Evolutionary conservation across 1,140 invertebrate genomes (phyloP).

Genomic region (Anastrepha obliqua): DNA sequence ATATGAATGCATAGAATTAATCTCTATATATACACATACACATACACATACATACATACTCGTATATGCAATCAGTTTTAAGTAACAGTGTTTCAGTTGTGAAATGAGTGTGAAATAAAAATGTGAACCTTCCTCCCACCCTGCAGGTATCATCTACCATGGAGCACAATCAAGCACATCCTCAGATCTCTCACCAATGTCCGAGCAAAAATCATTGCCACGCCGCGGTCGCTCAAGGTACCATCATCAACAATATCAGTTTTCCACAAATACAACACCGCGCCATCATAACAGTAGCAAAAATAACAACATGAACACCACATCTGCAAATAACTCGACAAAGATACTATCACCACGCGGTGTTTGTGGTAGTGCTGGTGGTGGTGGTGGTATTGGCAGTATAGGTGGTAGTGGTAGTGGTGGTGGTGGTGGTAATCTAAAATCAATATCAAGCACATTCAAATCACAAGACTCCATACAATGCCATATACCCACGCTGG

Average conservation of each 20-base stretch:
- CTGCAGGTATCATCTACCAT: constrained; percentile 83
- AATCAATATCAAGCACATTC: constrained; percentile 73
- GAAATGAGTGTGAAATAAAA: constrained; percentile 34
- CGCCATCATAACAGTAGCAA: constrained; percentile 72
- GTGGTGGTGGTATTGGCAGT: constrained; percentile 3
- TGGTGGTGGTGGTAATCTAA: constrained; percentile 67
- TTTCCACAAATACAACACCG: constrained; percentile 75
- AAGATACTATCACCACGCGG: constrained; percentile 73
- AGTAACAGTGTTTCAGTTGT: background rate
- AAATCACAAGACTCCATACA: constrained; percentile 74
- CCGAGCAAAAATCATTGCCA: constrained; percentile 84
- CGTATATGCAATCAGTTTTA: background rate
- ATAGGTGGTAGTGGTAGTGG: constrained; percentile 22
- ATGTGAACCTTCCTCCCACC: constrained; percentile 53
- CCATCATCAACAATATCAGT: constrained; percentile 75
- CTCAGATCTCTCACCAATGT: constrained; percentile 86
- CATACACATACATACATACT: background rate
- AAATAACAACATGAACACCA: constrained; percentile 60
- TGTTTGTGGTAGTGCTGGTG: constrained; percentile 61
- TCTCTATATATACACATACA: no score
- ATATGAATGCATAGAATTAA: background rate
- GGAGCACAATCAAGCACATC: constrained; percentile 85
- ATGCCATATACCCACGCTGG: constrained; percentile 73
- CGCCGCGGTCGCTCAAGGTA: constrained; percentile 82
- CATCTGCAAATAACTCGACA: constrained; percentile 60